Evolutionary conservation across 1,140 invertebrate species (phyloP).

Genomic region (Papilio polytes): DNA sequence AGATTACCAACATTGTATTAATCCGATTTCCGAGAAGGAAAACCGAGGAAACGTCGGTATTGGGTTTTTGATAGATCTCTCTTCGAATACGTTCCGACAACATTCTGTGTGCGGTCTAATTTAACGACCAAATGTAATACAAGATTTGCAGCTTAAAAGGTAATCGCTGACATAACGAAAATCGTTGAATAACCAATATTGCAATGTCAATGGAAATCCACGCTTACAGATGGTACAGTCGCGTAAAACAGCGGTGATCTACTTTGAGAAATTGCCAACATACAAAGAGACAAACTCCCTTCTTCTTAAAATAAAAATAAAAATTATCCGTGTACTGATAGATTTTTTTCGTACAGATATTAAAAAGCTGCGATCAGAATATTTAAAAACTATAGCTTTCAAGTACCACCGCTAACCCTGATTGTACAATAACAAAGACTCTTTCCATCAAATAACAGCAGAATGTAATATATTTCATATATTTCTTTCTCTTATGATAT

Average conservation of each 20-base stretch:
- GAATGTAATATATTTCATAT: not conserved
- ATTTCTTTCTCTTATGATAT: conserved; percentile 1
- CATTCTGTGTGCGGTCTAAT: not conserved
- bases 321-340: too few relatives aligned
- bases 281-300: too few relatives aligned
- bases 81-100: not conserved
- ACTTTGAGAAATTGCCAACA: too few relatives aligned
- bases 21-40: conserved; percentile 28
- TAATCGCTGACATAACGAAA: not conserved
- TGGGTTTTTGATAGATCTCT: conserved; percentile 29
- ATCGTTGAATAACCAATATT: not conserved
- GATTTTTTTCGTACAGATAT: too few relatives aligned
- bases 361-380: too few relatives aligned
- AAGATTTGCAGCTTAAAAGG: not conserved
- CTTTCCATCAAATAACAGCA: not conserved
- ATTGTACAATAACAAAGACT: not conserved
- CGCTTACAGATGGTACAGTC: too few relatives aligned
- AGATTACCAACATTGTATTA: conserved; percentile 39
- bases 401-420: too few relatives aligned
- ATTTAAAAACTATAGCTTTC: not conserved
- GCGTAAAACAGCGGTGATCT: too few relatives aligned
- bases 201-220: too few relatives aligned
- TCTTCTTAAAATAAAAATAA: too few relatives aligned
- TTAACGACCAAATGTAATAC: not conserved
- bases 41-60: not conserved